Conservation (phyloP, 2,113 vertebrate genomes). For the Saimiri boliviensis region DNA sequence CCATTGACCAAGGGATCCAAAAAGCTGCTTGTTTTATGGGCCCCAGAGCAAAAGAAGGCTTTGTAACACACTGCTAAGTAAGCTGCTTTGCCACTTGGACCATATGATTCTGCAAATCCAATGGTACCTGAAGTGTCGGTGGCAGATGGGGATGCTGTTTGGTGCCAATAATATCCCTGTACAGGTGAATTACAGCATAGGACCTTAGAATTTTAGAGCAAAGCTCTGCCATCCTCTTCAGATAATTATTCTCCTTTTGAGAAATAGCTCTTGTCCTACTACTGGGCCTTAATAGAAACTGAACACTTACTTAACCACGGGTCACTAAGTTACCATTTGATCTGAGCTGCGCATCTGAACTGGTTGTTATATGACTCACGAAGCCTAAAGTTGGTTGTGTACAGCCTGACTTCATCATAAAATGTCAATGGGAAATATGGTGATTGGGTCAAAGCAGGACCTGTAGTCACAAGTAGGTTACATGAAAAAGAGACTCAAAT, state of each 20-base stretch:
- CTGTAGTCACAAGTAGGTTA: not conserved
- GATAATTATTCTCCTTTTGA: not conserved
- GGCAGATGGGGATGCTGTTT: not conserved
- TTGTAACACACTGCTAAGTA: not conserved
- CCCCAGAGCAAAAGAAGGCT: not conserved
- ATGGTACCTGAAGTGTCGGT: not conserved
- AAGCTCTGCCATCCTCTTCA: not conserved
- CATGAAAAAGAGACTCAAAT: not conserved
- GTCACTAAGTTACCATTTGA: not conserved
- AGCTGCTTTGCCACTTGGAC: not conserved
- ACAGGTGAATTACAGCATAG: not conserved
- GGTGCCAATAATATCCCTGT: not conserved
- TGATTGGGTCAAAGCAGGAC: not conserved
- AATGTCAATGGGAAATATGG: not conserved
- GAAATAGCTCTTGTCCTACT: not conserved
- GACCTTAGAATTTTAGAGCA: not conserved
- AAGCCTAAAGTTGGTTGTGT: not conserved
- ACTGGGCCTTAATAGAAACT: not conserved
- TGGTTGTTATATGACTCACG: not conserved
- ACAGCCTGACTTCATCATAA: not conserved
- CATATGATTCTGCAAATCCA: not conserved
- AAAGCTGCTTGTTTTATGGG: not conserved
- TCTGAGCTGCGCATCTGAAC: not conserved
- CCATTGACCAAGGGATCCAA: not conserved
- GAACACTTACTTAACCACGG: not conserved